Conservation (phyloP, 2,888 invertebrate genomes). For the Neocrepidodera transversa region DNA sequence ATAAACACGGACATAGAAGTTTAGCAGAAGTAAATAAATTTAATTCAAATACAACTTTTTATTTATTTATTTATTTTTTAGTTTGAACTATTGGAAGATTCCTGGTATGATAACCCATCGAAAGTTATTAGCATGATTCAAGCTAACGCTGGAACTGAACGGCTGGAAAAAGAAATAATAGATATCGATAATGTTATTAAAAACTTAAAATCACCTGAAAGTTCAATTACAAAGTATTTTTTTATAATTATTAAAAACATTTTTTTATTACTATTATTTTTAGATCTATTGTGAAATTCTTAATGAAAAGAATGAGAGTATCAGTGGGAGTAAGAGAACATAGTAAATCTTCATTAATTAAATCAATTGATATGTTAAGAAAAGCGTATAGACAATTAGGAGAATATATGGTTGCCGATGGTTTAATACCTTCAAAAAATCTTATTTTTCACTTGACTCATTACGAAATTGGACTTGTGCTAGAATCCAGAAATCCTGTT, state of each 20-base stretch:
- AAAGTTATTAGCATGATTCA: conserved; percentile 71
- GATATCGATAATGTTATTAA: conserved; percentile 61
- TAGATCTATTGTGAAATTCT: conserved; percentile 66
- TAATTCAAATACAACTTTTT: not conserved
- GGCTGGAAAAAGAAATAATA: conserved; percentile 44
- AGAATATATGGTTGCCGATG: conserved; percentile 66
- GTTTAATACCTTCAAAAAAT: conserved; percentile 69
- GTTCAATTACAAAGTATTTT: conserved; percentile 60
- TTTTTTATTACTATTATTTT: conserved; percentile 35
- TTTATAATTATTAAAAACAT: not conserved
- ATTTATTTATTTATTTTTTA: conserved; percentile 56
- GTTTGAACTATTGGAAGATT: conserved; percentile 71
- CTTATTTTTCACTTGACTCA: conserved; percentile 74
- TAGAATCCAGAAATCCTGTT: conserved; percentile 63
- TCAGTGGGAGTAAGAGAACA: conserved; percentile 71
- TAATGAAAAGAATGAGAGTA: conserved; percentile 68
- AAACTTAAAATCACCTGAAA: conserved; percentile 63
- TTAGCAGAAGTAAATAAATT: conserved; percentile 65
- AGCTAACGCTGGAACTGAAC: conserved; percentile 54
- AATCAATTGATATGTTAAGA: conserved; percentile 66
- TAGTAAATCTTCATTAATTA: conserved; percentile 69
- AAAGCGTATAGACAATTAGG: conserved; percentile 67
- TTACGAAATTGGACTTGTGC: conserved; percentile 69
- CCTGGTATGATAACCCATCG: conserved; percentile 72
- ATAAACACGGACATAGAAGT: conserved; percentile 75